phyloP scores from a whole-genome alignment of 2,888 invertebrate genomes.

The Agonopterix heracliana region DNA sequence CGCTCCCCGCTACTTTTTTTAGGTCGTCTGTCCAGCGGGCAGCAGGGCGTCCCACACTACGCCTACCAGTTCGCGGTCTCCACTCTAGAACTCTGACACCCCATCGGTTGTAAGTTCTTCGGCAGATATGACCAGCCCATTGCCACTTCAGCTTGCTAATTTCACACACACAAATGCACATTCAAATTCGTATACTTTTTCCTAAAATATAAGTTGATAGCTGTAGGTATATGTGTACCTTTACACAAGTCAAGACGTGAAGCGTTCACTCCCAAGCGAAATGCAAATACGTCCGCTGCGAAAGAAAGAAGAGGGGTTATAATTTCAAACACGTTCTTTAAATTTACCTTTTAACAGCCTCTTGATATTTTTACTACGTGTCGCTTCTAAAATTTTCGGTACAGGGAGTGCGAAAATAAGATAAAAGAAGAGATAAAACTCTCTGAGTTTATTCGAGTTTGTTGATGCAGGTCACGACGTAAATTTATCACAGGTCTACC shows the following conservation, averaged over 20 bases:
- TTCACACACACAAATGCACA: too few species aligned
- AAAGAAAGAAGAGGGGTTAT: conserved; percentile 34
- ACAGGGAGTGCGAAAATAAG: conserved; percentile 42
- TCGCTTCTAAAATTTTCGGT: conserved; percentile 47
- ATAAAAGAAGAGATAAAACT: conserved; percentile 53
- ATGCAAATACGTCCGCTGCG: conserved; percentile 42
- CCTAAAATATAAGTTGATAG: too few species aligned
- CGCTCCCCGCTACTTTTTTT: too few species aligned
- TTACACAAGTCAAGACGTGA: conserved; percentile 3
- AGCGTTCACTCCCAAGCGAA: conserved; percentile 20
- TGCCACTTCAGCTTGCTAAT: too few species aligned
- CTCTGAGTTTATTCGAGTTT: conserved; percentile 42
- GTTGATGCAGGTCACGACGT: conserved; percentile 58
- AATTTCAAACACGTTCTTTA: conserved; percentile 61
- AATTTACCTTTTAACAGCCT: conserved; percentile 64
- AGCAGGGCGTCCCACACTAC: too few species aligned
- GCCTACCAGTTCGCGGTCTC: too few species aligned
- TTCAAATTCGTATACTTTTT: too few species aligned
- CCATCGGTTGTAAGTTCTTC: too few species aligned
- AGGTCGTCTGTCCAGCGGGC: too few species aligned
- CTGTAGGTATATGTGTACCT: too few species aligned
- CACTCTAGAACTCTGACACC: too few species aligned
- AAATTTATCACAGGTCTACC: conserved; percentile 58
- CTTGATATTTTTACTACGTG: conserved; percentile 66
- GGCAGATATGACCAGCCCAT: too few species aligned